A percentile compares a stretch with the other conserved stretches of the same genome.
Evolutionary conservation across 2,113 vertebrate species (phyloP).

Genomic region (Gallinago jamesoni): DNA sequence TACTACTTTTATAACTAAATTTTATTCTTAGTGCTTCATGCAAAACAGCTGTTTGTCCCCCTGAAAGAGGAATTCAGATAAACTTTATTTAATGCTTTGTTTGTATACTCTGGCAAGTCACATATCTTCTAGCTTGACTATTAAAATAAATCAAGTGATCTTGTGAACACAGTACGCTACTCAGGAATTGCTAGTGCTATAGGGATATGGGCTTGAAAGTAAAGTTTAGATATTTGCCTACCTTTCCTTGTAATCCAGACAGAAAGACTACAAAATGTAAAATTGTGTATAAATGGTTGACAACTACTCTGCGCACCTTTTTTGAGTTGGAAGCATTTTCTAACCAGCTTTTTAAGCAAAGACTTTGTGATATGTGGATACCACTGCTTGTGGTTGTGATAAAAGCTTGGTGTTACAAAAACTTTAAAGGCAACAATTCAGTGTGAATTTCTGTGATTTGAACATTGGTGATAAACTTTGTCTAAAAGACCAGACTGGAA

Average conservation of each 20-base stretch:
- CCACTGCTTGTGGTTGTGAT: not conserved
- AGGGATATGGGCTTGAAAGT: not conserved
- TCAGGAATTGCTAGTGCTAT: not conserved
- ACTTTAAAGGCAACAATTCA: constrained; percentile 14
- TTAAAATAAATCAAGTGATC: not conserved
- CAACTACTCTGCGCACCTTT: not conserved
- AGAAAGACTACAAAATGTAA: not conserved
- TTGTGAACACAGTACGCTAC: not conserved
- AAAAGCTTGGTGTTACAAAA: not conserved
- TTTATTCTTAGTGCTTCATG: not conserved
- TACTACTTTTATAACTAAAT: not conserved
- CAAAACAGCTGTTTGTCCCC: not conserved
- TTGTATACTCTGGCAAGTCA: not conserved
- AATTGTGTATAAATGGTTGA: constrained; percentile 16
- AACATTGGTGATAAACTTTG: constrained; percentile 21
- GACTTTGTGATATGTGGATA: not conserved
- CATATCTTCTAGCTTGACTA: not conserved
- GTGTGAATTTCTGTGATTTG: constrained; percentile 19
- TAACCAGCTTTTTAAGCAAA: constrained; percentile 24
- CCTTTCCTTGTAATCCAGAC: not conserved
- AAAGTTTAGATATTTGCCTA: not conserved
- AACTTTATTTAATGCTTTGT: not conserved
- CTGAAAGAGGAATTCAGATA: not conserved
- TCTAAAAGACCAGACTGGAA: constrained; percentile 25
- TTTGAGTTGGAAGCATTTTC: not conserved